Evolutionary conservation across 1,140 invertebrate species (phyloP).

Genomic region (Pseudomyrmex sp.): DNA sequence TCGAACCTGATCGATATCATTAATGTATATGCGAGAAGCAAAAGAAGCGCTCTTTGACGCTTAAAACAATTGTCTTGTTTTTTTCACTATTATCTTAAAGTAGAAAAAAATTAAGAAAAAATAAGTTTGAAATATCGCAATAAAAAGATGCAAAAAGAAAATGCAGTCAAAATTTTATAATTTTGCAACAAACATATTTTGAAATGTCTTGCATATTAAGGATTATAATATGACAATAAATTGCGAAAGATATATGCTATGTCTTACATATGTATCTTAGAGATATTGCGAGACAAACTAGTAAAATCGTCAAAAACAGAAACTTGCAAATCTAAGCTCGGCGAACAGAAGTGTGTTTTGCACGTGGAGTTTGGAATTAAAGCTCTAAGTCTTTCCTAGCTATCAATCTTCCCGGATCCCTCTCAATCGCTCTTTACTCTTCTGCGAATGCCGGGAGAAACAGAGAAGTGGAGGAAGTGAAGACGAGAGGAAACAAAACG

Average conservation of each 20-base stretch:
- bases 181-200: background rate
- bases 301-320: background rate
- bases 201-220: background rate
- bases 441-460: constrained; percentile 56
- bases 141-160: too few species aligned
- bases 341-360: background rate
- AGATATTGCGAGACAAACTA: background rate
- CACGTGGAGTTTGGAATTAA: constrained; percentile 17
- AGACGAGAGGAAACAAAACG: background rate
- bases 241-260: too few species aligned
- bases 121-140: background rate
- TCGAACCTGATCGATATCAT: background rate
- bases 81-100: background rate
- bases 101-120: background rate
- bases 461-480: background rate
- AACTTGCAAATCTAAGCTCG: constrained; percentile 18
- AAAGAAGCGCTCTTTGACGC: background rate
- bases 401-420: constrained; percentile 50
- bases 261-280: background rate
- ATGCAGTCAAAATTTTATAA: background rate
- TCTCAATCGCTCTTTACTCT: constrained; percentile 41
- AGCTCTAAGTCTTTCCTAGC: constrained; percentile 25
- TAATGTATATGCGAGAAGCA: background rate
- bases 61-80: background rate
- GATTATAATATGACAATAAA: background rate